phyloP scores from a whole-genome alignment of 2,113 vertebrate genomes.

The Ornithorhynchus anatinus region DNA sequence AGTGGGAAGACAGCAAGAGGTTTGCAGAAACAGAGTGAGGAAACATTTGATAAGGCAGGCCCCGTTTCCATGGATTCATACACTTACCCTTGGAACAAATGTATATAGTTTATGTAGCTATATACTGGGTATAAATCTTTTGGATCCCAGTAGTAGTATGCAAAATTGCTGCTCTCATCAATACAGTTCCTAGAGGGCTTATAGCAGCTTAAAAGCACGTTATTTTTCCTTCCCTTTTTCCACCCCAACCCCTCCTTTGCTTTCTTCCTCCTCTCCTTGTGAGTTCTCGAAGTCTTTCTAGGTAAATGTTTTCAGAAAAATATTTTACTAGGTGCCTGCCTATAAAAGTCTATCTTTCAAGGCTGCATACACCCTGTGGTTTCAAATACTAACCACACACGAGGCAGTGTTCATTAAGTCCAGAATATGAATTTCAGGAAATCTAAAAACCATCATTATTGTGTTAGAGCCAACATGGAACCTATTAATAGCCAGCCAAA shows the following conservation, averaged over 20 bases:
- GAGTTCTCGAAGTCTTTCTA: conserved; percentile 69
- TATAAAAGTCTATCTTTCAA: conserved; percentile 72
- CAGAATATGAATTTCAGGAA: conserved; percentile 15
- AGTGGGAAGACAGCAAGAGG: too few species aligned
- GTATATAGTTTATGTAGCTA: too few species aligned
- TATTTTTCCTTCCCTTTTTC: conserved; percentile 52
- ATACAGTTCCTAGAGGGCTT: conserved; percentile 42
- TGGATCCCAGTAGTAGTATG: conserved; percentile 68
- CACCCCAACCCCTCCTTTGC: conserved; percentile 23
- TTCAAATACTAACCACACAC: conserved; percentile 58
- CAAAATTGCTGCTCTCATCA: conserved; percentile 63
- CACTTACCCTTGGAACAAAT: neutral
- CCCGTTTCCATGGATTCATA: neutral
- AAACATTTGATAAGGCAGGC: neutral
- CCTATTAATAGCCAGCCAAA: conserved; percentile 52
- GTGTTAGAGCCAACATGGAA: conserved; percentile 40
- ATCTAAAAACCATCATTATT: neutral
- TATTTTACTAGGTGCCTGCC: conserved; percentile 71
- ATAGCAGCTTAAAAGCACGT: conserved; percentile 84
- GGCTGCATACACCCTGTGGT: conserved; percentile 35
- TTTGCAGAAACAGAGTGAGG: neutral
- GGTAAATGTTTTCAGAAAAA: conserved; percentile 78
- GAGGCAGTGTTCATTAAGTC: conserved; percentile 29
- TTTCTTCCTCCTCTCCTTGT: conserved; percentile 41
- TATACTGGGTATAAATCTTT: conserved; percentile 83